Evolutionary conservation across 2,113 vertebrate genomes (phyloP).

Genomic region (Poeciliopsis turrubarensis): DNA sequence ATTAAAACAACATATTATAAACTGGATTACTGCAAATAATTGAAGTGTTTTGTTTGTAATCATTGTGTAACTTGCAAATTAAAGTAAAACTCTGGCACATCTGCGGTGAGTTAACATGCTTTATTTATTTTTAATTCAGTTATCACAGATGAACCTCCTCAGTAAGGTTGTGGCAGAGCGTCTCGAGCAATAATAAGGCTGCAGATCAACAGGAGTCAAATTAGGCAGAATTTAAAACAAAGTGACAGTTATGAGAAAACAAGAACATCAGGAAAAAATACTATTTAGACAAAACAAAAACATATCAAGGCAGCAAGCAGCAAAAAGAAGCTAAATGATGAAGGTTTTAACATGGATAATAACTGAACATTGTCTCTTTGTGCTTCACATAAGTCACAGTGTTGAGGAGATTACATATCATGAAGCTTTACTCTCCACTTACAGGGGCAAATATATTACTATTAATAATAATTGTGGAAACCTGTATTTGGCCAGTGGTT

Average conservation of each 20-base stretch:
- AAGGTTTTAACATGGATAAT: slow-evolving; percentile 7
- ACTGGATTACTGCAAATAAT: neutral
- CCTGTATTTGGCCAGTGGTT: neutral
- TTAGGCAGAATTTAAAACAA: neutral
- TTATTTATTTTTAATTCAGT: slow-evolving; percentile 63
- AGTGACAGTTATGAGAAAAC: slow-evolving; percentile 11
- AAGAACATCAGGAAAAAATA: neutral
- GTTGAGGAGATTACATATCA: neutral
- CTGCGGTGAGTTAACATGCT: slow-evolving; percentile 73
- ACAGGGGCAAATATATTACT: neutral
- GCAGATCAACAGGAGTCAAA: slow-evolving; percentile 24
- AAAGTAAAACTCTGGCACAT: slow-evolving; percentile 12
- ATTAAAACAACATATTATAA: neutral
- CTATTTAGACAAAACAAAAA: slow-evolving; percentile 6
- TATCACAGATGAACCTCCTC: slow-evolving; percentile 54
- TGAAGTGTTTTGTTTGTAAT: neutral
- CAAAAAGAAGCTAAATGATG: neutral
- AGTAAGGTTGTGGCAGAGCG: slow-evolving; percentile 48
- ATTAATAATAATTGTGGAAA: neutral
- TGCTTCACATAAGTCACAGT: neutral
- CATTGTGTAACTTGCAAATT: slow-evolving; percentile 42
- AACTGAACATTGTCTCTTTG: neutral
- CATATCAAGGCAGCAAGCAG: slow-evolving; percentile 8
- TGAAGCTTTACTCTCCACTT: neutral
- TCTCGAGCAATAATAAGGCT: slow-evolving; percentile 56